phyloP scores from a whole-genome alignment of 2,113 vertebrate genomes.

The Rallus limicola region DNA sequence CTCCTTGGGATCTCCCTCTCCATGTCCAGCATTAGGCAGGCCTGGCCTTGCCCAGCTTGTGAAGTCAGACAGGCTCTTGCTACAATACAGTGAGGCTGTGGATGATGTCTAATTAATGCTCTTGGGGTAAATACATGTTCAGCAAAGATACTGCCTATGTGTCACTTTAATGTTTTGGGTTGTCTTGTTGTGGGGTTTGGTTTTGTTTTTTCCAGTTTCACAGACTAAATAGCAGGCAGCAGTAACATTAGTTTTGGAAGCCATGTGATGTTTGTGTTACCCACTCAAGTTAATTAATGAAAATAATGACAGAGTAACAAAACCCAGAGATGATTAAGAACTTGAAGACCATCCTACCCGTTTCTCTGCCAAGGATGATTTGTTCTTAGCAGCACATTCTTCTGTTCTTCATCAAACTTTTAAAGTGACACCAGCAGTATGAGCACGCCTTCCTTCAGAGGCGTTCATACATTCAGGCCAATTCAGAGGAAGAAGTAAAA shows the following conservation, averaged over 20 bases:
- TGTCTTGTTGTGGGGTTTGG: background rate
- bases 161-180: background rate
- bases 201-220: background rate
- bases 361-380: background rate
- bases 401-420: background rate
- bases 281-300: constrained; percentile 33
- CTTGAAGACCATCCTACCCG: background rate
- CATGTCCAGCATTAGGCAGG: background rate
- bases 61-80: background rate
- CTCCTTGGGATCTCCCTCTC: background rate
- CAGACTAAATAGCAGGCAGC: constrained; percentile 37
- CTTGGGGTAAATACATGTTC: background rate
- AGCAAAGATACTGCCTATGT: background rate
- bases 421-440: background rate
- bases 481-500: background rate
- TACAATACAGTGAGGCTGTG: background rate
- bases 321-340: constrained; percentile 39
- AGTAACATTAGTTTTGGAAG: constrained; percentile 33
- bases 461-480: background rate
- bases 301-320: constrained; percentile 35
- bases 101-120: constrained; percentile 3
- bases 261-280: constrained; percentile 14
- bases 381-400: background rate
- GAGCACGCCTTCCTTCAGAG: background rate
- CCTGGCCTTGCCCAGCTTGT: background rate